Evolutionary conservation across 2,888 invertebrate species (phyloP), one percentile per base, ranked within the genome.

Genomic region (Pyrrhia umbra): DNA sequence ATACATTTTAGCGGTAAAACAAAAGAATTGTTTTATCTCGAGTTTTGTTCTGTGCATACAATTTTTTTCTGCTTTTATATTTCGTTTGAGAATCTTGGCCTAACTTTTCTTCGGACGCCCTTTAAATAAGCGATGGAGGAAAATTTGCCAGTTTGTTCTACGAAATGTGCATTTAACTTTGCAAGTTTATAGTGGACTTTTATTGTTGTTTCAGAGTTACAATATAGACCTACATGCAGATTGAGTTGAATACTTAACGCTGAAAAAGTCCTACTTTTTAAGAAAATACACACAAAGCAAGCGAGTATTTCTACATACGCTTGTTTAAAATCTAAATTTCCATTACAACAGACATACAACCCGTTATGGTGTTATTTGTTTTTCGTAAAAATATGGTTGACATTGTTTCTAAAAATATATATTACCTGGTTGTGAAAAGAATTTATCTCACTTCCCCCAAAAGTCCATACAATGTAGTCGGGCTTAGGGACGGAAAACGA

Each of bases 401-500:
- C 2, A 23, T 39, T 16, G 16, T 21, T 6, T 39, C 25, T 20
- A 30, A 16, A 21, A 30, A 25, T 15, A 8, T 2, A 18, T 18
- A 15, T 85, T 86, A 95, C 95, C 81, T 96, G 95, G 83, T 97
- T 96, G 82, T 96, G 96, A 77, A 96, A 96, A 0, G 93, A 93
- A 89, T 97, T 97, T 71, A 98, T 97, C 89, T 97, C 97, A 68
- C 96, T 96, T 10, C 98, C 98, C 78, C 96, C 97, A 84, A 97
- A 97, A 18, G 96, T 97, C 99, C 99, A 99, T 30, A 97, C 93
- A 45, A 99, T 97, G 68, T 96, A 96, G 74, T 98, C 97, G 0
- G 99, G 98, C 82, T 97, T 97, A 1, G 99, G 99, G 61, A 99
- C 97, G 57, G 98, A 98, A 88, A 97, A 97, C 6, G 98, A 98